Evolutionary conservation across 1,140 invertebrate species (phyloP).

Genomic region (Drusus annulatus): DNA sequence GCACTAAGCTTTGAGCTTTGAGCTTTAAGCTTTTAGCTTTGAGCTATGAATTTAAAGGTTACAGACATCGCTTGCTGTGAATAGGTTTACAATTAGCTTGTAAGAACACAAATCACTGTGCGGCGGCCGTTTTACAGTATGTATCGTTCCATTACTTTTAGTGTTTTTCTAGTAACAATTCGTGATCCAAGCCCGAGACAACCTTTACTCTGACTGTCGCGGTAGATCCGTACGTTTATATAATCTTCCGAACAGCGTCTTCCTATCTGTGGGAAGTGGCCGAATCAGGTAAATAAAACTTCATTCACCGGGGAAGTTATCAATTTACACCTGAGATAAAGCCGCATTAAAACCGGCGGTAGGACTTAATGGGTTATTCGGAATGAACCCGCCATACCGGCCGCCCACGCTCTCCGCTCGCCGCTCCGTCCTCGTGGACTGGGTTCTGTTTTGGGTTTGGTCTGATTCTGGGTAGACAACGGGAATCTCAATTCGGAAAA

Average conservation of each 20-base stretch:
- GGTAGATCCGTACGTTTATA: neutral
- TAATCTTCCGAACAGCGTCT: neutral
- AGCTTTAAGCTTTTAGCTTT: too few species aligned
- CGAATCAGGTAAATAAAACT: slow-evolving; percentile 50
- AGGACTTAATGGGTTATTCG: slow-evolving; percentile 7
- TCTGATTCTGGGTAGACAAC: too few species aligned
- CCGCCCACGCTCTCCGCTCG: neutral
- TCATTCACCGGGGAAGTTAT: slow-evolving; percentile 49
- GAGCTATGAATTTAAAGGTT: too few species aligned
- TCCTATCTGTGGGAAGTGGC: slow-evolving; percentile 38
- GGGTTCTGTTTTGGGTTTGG: neutral
- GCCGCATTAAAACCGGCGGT: neutral
- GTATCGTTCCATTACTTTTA: too few species aligned
- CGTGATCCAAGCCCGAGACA: too few species aligned
- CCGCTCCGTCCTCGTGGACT: neutral
- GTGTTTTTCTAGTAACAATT: too few species aligned
- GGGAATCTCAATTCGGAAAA: neutral
- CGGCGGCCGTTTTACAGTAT: too few species aligned
- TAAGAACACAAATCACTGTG: too few species aligned
- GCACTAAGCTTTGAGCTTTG: too few species aligned
- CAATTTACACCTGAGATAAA: slow-evolving; percentile 51
- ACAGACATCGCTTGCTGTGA: too few species aligned
- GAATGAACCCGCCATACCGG: neutral
- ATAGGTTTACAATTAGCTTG: too few species aligned
- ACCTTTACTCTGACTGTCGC: too few species aligned